A percentile compares a stretch with the other conserved stretches of the same genome.
Conservation (phyloP, 92 coral and sea anemone species). For the Epizoanthus stellaris region DNA sequence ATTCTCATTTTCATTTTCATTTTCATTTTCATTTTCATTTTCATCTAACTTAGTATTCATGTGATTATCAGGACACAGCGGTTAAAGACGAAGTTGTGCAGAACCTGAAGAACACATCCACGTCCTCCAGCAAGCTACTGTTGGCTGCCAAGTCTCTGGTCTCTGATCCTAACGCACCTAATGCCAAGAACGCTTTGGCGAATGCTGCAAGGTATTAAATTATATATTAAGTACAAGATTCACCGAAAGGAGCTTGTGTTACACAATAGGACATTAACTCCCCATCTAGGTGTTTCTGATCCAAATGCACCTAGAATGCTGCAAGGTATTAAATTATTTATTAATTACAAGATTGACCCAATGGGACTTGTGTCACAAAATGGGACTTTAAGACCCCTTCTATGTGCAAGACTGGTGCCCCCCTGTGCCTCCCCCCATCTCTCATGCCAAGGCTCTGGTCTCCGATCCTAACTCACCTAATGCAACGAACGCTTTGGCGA, state of each 20-base stretch:
- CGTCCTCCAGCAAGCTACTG: slow-evolving; percentile 96
- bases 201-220: slow-evolving; percentile 93
- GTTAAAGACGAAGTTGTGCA: slow-evolving; percentile 90
- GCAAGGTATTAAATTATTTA: slow-evolving; percentile 73
- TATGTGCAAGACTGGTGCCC: too few relatives aligned
- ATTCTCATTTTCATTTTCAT: too few relatives aligned
- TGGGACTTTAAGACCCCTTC: too few relatives aligned
- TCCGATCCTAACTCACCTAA: slow-evolving; percentile 99
- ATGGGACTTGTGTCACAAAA: too few relatives aligned
- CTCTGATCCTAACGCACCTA: slow-evolving; percentile 99
- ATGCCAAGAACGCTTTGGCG: slow-evolving; percentile 94
- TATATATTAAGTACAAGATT: too few relatives aligned
- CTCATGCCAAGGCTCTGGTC: slow-evolving; percentile 92
- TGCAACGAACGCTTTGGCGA: slow-evolving; percentile 92
- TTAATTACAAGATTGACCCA: too few relatives aligned
- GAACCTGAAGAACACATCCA: slow-evolving; percentile 93
- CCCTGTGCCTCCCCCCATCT: too few relatives aligned
- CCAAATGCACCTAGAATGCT: slow-evolving; percentile 99
- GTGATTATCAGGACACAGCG: slow-evolving; percentile 75
- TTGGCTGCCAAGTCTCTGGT: slow-evolving; percentile 98
- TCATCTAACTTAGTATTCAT: background rate
- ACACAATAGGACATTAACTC: background rate
- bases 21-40: too few relatives aligned
- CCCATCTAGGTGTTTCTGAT: slow-evolving; percentile 56
- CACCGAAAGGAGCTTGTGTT: background rate